A percentile compares a stretch with the other conserved stretches of the same genome.
phyloP scores from a whole-genome alignment of 2,797 vertebrate genomes.

The Hippocampus kuda region DNA sequence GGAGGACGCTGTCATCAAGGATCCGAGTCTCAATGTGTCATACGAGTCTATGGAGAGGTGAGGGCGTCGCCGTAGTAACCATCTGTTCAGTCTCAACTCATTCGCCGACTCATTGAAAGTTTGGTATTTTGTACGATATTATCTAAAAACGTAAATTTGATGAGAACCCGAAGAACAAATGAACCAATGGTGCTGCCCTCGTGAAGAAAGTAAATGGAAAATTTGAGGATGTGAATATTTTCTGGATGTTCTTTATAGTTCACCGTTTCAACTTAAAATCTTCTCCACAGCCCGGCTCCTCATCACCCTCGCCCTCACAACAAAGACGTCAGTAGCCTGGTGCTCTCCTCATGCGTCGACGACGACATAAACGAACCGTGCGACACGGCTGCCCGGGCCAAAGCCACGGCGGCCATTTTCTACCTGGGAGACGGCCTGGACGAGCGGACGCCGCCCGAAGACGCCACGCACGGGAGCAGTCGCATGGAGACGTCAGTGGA shows the following conservation, averaged over 20 bases:
- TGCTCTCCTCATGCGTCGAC: slow-evolving; percentile 7
- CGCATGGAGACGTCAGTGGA: slow-evolving; percentile 46
- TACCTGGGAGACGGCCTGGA: slow-evolving; percentile 36
- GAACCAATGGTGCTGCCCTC: too few relatives aligned
- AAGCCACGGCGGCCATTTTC: slow-evolving; percentile 21
- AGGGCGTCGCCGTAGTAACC: not conserved
- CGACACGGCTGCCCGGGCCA: slow-evolving; percentile 5
- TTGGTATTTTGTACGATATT: too few relatives aligned
- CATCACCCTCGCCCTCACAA: slow-evolving; percentile 47
- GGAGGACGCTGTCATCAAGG: slow-evolving; percentile 45
- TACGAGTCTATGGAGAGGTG: slow-evolving; percentile 75
- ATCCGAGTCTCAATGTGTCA: slow-evolving; percentile 52
- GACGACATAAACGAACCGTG: slow-evolving; percentile 12
- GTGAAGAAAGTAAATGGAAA: too few relatives aligned
- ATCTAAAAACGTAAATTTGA: too few relatives aligned
- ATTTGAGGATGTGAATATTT: too few relatives aligned
- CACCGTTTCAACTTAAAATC: not conserved
- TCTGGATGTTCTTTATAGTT: too few relatives aligned
- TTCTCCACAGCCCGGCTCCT: slow-evolving; percentile 54
- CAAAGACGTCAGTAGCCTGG: not conserved
- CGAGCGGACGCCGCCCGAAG: slow-evolving; percentile 7
- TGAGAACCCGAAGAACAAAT: too few relatives aligned
- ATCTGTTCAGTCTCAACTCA: not conserved
- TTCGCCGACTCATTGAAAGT: not conserved
- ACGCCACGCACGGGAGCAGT: slow-evolving; percentile 12